Percentiles rank a stretch among this genome's conserved stretches.
Evolutionary conservation across 2,113 vertebrate species (phyloP).

Genomic region (Myxocyprinus asiaticus): DNA sequence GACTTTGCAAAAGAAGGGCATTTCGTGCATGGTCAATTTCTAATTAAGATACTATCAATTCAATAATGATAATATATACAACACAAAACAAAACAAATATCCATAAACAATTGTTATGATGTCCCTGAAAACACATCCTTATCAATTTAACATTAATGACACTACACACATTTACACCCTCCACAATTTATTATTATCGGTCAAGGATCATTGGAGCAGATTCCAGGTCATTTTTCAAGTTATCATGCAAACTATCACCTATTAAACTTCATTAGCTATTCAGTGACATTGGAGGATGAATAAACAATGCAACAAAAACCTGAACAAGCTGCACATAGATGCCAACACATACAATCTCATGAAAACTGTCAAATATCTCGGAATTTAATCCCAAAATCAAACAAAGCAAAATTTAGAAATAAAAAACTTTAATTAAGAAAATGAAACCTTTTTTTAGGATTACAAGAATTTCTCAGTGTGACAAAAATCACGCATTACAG

Average conservation of each 20-base stretch:
- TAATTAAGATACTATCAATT: slow-evolving; percentile 6
- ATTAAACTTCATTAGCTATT: slow-evolving; percentile 21
- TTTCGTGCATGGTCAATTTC: slow-evolving; percentile 18
- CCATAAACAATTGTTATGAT: background rate
- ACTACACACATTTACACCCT: background rate
- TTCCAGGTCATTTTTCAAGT: slow-evolving; percentile 6
- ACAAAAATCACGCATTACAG: too few relatives aligned
- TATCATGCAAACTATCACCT: background rate
- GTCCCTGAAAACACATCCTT: background rate
- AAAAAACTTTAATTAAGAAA: too few relatives aligned
- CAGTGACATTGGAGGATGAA: background rate
- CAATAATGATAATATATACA: slow-evolving; percentile 14
- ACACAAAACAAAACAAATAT: slow-evolving; percentile 8
- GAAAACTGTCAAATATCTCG: too few relatives aligned
- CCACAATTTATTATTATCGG: background rate
- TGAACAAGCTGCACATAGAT: background rate
- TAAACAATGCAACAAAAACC: background rate
- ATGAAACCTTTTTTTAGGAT: too few relatives aligned
- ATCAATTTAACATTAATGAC: background rate
- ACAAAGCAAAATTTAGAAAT: too few relatives aligned
- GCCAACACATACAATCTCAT: background rate
- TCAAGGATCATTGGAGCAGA: background rate
- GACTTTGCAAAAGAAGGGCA: slow-evolving; percentile 9
- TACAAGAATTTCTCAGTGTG: too few relatives aligned
- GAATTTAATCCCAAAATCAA: too few relatives aligned